Evolutionary conservation across 2,888 invertebrate genomes (phyloP).

Genomic region (Geophilus truncorum): DNA sequence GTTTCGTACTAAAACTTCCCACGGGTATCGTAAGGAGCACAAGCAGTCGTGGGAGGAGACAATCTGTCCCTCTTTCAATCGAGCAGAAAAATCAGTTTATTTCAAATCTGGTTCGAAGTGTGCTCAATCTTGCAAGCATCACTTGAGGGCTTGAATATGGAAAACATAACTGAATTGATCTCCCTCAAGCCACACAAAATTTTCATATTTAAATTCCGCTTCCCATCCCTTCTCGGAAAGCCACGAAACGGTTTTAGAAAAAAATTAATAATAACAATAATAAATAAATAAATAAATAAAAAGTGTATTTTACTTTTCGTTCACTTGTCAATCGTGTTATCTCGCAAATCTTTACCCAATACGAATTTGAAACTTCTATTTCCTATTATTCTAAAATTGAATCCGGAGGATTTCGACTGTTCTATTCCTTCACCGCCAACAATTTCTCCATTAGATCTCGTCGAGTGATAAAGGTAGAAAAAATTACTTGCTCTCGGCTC

Average conservation of each 20-base stretch:
- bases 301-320: neutral
- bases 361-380: neutral
- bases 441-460: neutral
- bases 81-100: slow-evolving; percentile 20
- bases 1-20: neutral
- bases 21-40: neutral
- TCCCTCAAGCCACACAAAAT: slow-evolving; percentile 6
- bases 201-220: slow-evolving; percentile 10
- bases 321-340: neutral
- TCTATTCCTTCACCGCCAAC: neutral
- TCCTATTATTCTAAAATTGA: slow-evolving; percentile 16
- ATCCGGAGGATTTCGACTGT: neutral
- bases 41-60: slow-evolving; percentile 1
- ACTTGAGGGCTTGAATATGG: slow-evolving; percentile 11
- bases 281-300: neutral
- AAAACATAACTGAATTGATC: slow-evolving; percentile 20
- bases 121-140: slow-evolving; percentile 20
- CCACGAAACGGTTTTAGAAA: neutral
- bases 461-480: neutral
- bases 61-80: slow-evolving; percentile 12
- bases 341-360: neutral
- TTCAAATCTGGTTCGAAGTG: slow-evolving; percentile 20
- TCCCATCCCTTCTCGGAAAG: neutral
- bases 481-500: slow-evolving; percentile 2
- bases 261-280: neutral